A percentile compares a stretch with the other conserved stretches of the same genome.
Conservation (phyloP, 2,888 invertebrate genomes). For the Eudasyphora cyanicolor region DNA sequence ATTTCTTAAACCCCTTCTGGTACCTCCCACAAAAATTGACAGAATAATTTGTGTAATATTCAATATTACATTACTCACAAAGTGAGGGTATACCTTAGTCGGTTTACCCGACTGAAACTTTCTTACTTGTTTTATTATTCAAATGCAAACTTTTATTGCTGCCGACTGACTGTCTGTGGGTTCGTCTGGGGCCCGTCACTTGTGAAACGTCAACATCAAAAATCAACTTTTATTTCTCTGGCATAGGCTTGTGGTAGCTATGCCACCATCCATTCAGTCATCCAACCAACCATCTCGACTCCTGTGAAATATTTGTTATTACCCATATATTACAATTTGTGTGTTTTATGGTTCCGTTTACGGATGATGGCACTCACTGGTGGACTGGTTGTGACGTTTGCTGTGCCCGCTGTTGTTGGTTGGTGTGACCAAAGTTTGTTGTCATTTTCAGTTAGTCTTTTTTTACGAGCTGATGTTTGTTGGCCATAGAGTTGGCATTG, state of each 20-base stretch:
- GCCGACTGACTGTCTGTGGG: slow-evolving; percentile 45
- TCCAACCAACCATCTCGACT: neutral
- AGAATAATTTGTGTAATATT: no score
- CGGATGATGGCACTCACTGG: slow-evolving; percentile 1
- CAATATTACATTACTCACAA: no score
- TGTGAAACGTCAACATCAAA: slow-evolving; percentile 60
- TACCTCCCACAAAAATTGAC: no score
- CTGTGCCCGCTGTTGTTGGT: slow-evolving; percentile 20
- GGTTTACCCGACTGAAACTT: neutral
- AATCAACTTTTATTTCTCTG: slow-evolving; percentile 28
- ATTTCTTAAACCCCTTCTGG: no score
- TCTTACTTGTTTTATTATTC: slow-evolving; percentile 54
- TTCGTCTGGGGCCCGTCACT: slow-evolving; percentile 5
- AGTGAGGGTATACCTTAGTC: no score
- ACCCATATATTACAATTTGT: slow-evolving; percentile 41
- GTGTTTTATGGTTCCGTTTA: slow-evolving; percentile 23
- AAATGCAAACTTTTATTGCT: slow-evolving; percentile 59
- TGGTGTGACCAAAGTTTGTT: slow-evolving; percentile 58
- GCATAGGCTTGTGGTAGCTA: slow-evolving; percentile 12
- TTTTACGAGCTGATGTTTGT: neutral
- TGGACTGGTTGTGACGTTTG: neutral
- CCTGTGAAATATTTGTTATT: slow-evolving; percentile 20
- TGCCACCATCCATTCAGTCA: neutral
- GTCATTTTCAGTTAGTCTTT: slow-evolving; percentile 58
- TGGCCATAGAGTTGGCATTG: no score